phyloP scores from a whole-genome alignment of 2,888 invertebrate species.

The Cataglyphis rosenhaueri region DNA sequence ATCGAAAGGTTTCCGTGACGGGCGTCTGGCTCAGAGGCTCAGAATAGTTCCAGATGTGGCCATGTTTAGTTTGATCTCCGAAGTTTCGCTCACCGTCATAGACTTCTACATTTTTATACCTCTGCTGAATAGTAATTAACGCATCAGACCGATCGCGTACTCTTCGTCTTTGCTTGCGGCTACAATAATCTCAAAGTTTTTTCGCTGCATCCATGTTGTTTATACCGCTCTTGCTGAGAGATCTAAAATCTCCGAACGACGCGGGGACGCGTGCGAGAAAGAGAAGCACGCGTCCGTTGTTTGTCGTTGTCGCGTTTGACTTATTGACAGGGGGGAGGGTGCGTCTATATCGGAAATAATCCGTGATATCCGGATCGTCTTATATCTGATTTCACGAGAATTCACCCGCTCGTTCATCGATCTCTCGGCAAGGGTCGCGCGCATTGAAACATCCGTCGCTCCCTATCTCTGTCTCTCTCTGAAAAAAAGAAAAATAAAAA shows the following conservation, averaged over 20 bases:
- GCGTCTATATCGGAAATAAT: neutral
- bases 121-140: slow-evolving; percentile 73
- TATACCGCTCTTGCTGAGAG: slow-evolving; percentile 67
- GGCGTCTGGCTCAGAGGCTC: slow-evolving; percentile 81
- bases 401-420: neutral
- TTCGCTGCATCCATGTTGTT: slow-evolving; percentile 59
- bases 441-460: slow-evolving; percentile 54
- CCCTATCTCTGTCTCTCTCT: slow-evolving; percentile 68
- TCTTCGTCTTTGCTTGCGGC: slow-evolving; percentile 77
- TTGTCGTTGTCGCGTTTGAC: slow-evolving; percentile 13
- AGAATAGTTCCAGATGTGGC: slow-evolving; percentile 86
- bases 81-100: slow-evolving; percentile 82
- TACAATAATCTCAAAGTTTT: slow-evolving; percentile 64
- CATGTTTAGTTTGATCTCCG: slow-evolving; percentile 85
- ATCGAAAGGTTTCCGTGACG: slow-evolving; percentile 70
- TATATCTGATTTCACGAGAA: neutral
- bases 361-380: slow-evolving; percentile 59
- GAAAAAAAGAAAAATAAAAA: neutral
- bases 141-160: slow-evolving; percentile 78
- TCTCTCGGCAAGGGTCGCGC: slow-evolving; percentile 31
- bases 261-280: slow-evolving; percentile 60
- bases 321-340: neutral
- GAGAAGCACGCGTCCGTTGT: slow-evolving; percentile 27
- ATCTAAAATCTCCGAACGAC: slow-evolving; percentile 62
- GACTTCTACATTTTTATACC: slow-evolving; percentile 75